Conservation (phyloP, 1,140 invertebrate species). For the Solenopsis fugax region DNA sequence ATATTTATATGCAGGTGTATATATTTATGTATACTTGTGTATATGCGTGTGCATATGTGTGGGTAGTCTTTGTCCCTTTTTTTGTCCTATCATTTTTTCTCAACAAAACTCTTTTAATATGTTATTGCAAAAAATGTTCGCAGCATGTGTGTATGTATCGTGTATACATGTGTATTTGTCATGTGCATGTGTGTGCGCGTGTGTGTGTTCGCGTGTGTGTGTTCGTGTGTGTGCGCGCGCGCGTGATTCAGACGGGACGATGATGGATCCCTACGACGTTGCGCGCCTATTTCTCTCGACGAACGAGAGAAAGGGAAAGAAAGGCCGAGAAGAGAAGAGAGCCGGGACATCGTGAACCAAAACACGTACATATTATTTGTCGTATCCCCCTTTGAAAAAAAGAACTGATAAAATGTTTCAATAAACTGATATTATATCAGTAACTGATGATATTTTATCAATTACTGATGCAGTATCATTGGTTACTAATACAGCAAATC, state of each 20-base stretch:
- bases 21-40: slow-evolving; percentile 12
- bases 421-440: too few species aligned
- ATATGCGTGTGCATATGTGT: slow-evolving; percentile 34
- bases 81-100: background rate
- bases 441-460: too few species aligned
- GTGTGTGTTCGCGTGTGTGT: background rate
- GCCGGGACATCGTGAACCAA: background rate
- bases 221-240: too few species aligned
- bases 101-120: slow-evolving; percentile 10
- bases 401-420: too few species aligned
- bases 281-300: slow-evolving; percentile 28
- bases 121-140: slow-evolving; percentile 57
- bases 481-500: too few species aligned
- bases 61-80: background rate
- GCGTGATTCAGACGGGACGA: slow-evolving; percentile 21
- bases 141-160: too few species aligned
- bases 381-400: background rate
- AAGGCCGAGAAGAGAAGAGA: slow-evolving; percentile 24
- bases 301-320: slow-evolving; percentile 10
- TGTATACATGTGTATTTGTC: background rate
- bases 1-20: slow-evolving; percentile 25
- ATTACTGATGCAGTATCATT: too few species aligned
- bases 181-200: background rate
- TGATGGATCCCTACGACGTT: slow-evolving; percentile 28
- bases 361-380: background rate